Evolutionary conservation across 1,140 invertebrate genomes (phyloP).

Genomic region (Apis florea): DNA sequence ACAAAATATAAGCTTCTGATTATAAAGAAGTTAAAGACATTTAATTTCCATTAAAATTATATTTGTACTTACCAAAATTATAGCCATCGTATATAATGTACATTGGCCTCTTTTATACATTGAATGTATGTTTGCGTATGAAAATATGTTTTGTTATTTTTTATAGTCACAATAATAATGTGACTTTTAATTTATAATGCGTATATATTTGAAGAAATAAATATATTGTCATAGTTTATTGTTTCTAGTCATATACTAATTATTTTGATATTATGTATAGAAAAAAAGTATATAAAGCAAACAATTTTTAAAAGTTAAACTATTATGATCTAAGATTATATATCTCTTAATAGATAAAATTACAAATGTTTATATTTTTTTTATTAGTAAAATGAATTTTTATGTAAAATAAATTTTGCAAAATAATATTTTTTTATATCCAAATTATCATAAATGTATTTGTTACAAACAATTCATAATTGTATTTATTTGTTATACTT

Average conservation of each 20-base stretch:
- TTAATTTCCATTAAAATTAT: slow-evolving; percentile 37
- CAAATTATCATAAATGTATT: slow-evolving; percentile 37
- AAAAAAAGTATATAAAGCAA: slow-evolving; percentile 30
- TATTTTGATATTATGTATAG: slow-evolving; percentile 29
- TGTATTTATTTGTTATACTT: slow-evolving; percentile 37
- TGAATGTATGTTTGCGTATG: slow-evolving; percentile 44
- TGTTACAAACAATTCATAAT: slow-evolving; percentile 45
- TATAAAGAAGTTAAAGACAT: slow-evolving; percentile 26
- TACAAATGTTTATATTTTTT: slow-evolving; percentile 34
- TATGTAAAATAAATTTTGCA: slow-evolving; percentile 41
- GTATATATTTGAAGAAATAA: slow-evolving; percentile 26
- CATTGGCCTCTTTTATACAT: slow-evolving; percentile 36
- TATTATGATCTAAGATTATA: slow-evolving; percentile 32
- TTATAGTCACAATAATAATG: slow-evolving; percentile 15
- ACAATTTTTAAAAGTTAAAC: slow-evolving; percentile 9
- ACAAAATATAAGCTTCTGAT: slow-evolving; percentile 24
- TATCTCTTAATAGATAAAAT: slow-evolving; percentile 18
- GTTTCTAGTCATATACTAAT: slow-evolving; percentile 33
- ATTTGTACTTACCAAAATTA: slow-evolving; percentile 38
- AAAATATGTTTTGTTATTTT: slow-evolving; percentile 42
- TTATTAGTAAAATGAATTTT: slow-evolving; percentile 39
- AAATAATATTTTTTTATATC: slow-evolving; percentile 36
- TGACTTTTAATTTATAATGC: slow-evolving; percentile 44
- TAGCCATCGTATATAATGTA: slow-evolving; percentile 32
- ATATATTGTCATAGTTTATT: slow-evolving; percentile 25